These are phyloP conservation scores for Gonocerus acuteangulatus DNA, from an alignment of 2,888 invertebrate genomes.

Conservation along the genomic window DNA sequence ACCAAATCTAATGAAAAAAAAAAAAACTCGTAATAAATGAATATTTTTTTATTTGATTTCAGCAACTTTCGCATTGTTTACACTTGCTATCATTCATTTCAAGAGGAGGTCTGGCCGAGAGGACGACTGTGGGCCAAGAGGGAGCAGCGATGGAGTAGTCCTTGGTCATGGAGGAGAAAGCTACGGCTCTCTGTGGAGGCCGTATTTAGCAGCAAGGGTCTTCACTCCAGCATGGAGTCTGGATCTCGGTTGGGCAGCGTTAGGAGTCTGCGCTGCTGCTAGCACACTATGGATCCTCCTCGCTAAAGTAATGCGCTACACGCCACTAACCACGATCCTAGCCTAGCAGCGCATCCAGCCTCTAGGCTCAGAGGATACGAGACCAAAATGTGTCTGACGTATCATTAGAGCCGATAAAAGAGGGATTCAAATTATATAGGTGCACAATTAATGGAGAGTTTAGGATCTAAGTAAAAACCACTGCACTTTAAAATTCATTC, in stretches of 20 bases:
- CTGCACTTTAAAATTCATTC: no score
- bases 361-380: no score
- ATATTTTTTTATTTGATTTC: no score
- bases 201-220: conserved; percentile 37
- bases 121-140: conserved; percentile 31
- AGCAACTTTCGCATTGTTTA: conserved; percentile 87
- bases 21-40: no score
- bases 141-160: conserved; percentile 40
- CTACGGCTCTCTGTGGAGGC: conserved; percentile 34
- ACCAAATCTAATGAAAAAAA: no score
- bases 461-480: no score
- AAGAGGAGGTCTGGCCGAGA: conserved; percentile 50
- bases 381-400: no score
- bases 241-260: conserved; percentile 79
- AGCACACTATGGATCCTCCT: conserved; percentile 79
- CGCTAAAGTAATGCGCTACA: conserved; percentile 84
- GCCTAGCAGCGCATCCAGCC: conserved; percentile 16
- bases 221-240: conserved; percentile 62
- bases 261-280: conserved; percentile 71
- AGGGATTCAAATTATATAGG: no score
- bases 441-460: no score
- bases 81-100: conserved; percentile 85
- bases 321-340: conserved; percentile 22
- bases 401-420: no score
- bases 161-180: conserved; percentile 45